Base-by-base conservation (phyloP, 2,797 vertebrate genomes). In the Hemibagrus guttatus region DNA sequence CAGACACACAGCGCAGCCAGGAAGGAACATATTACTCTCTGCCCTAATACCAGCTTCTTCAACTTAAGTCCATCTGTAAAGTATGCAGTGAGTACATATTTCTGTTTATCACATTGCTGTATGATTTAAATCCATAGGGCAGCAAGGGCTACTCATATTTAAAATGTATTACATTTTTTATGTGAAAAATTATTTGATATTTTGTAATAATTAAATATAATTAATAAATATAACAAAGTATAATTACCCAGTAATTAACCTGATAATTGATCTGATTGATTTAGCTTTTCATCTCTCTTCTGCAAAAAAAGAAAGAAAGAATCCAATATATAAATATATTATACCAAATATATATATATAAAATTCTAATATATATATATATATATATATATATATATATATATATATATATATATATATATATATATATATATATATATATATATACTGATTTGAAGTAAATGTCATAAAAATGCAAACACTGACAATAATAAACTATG, bases 51-150 rank as follows among this genome's bases (percentile, higher is more conserved):
- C 80, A 64, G 13, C 86, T 86, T 39, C 80, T 71, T 88, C 89
- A 49, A 56, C 76, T 84, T 75, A 68, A 84, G 84, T 28, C 89
- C 75, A 90, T 58, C 81, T 3, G 63, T 87, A 46, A 93, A 93
- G 92, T 83, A 95, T 96, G 95, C 31, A 89, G 95, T 95, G 86
- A 94, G 95, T 92, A 69, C 39, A 31, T 0, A 26, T 66, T 78
- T 86, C 6, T 64, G 42, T 85, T 23, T 1, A 59, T 61, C 0
- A 26, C 39, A 52, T 69, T 49, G 1, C 16, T 59, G 39, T 17
- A 23, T 23, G 9, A 21, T 82, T 52, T 81, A 49, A 64, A 28
- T 64, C 16, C 5, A 80, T 61, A 23, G 13, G 12, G 16, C 56
- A 79, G 19, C 4, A 12, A 59, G 19, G 31, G 31, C 39, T 63